Evolutionary conservation across 2,888 invertebrate species (phyloP), one percentile per base, ranked within the genome.

Genomic region (Molanna angustata): DNA sequence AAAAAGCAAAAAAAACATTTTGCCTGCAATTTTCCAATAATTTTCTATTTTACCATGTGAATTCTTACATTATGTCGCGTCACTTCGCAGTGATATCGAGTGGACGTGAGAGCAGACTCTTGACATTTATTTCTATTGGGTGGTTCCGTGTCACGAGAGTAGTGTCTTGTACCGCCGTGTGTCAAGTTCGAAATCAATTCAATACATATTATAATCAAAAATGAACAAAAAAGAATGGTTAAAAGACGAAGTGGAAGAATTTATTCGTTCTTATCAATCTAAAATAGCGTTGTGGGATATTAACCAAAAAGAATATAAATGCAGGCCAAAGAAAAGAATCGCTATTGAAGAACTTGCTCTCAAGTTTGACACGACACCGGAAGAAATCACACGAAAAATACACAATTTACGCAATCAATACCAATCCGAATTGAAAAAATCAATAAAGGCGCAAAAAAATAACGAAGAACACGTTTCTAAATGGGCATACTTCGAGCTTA

Each of bases 281-380:
- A 46, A 20, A 46, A 14, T 35, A 17, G 16, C 33, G 4, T 35
- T 46, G 17, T 46, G 46, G 46, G 21, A 47, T 17, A 47, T 37
- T 11, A 47, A 16, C 35, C 11, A n/a, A 14, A 47, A 37, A 37
- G 47, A 47, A 37, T 47, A 47, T 18, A 21, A 19, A 11, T 22
- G 37, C 19, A 47, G 37, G 22, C 16, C 37, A n/a, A 47, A 47
- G n/a, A 47, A 35, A 20, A 31, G 35, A 6, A 16, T 35, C 14
- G 20, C 35, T 14, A 9, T 35, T 9, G 46, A 46, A 35, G 46
- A 46, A 18, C 13, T 46, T 0, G 46, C 46, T 20, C 47, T 37
- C 21, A 35, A 47, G 21, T 47, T 47, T 21, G 47, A 47, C 47
- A 47, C 37, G 37, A 47, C 47, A 35, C 47, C 47, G 18, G 47